Evolutionary conservation across 2,888 invertebrate genomes (phyloP), one percentile per base, ranked within the genome.

Genomic region (Hemaris fuciformis): DNA sequence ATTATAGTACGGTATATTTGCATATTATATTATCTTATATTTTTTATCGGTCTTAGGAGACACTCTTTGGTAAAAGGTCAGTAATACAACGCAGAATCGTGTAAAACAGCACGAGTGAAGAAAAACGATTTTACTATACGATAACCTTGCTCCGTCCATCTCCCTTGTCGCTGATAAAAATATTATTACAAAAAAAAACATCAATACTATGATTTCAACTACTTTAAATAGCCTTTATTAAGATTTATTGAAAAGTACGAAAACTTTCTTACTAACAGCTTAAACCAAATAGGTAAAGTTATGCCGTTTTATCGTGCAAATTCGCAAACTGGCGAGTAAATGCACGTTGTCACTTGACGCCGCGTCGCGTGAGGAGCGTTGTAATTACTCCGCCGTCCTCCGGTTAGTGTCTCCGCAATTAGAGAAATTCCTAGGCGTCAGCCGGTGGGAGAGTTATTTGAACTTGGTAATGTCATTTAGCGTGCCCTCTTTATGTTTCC

Each of bases 361-460:
- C 70, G 70, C 15, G 53, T 53, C 53, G 53, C 53, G 53, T 53
- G 53, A 31, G 53, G 53, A 53, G 27, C 31, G 18, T 38, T 23
- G 41, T 57, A 57, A 57, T 57, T 57, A 57, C 57, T 34, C 41
- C 23, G 20, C 22, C 57, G 38, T 34, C 41, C 23, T 20, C 22
- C 57, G 38, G 34, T 57, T 57, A 57, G 22, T 57, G 41, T 57
- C 70, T 68, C 68, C 64, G 83, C 80, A 85, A 86, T 87, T 84
- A 85, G 77, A 83, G 76, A 73, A 73, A 87, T 85, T 81, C 80
- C 81, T 83, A 81, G 79, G 68, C 74, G 72, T 70, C 76, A 71
- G 74, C 75, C 76, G 84, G 85, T 88, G 88, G 84, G 87, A 88
- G 84, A 84, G 77, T 82, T 84, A 85, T 85, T 83, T 75, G 71